Evolutionary conservation across 2,797 vertebrate species (phyloP), one percentile per base, ranked within the genome.

Genomic region (Sebastes cheni): DNA sequence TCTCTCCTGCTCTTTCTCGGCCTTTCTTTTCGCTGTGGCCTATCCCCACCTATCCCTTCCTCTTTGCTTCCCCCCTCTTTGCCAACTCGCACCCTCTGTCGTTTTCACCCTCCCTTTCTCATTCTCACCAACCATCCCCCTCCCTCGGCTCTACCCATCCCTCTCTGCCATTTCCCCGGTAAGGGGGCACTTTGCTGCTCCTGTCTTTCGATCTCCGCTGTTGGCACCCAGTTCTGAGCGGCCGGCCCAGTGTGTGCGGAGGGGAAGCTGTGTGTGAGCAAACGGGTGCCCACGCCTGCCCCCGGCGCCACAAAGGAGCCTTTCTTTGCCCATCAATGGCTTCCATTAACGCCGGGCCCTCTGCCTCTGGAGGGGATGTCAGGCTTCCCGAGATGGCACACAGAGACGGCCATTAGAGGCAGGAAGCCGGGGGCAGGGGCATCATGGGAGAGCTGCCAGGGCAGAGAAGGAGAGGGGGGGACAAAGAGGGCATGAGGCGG

Each of bases 271-370:
- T 91, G 94, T 95, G 94, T 95, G 93, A 93, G 94, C 92, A 95
- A 95, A 95, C 91, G 93, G 91, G 94, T 93, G 93, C 93, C 94
- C 93, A 91, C 93, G 93, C 93, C 88, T 90, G 91, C 88, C 92
- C 91, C 89, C 84, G 75, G 90, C 88, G 64, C 92, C 91, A 96
- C 95, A 96, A 96, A 93, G 92, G 89, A 84, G 80, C 93, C 92
- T 95, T 96, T 96, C 95, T 96, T 92, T 22, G 84, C 87, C 88
- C 92, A 84, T 96, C 93, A 96, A 96, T 95, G 94, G 90, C 91
- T 81, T 94, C 94, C 94, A 95, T 96, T 96, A 96, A 95, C 85
- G 89, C 83, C 80, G 86, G 92, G 92, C 90, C 92, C 90, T 91
- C 89, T 86, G 90, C 90, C 91, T 93, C 90, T 91, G 91, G 90